Percentiles rank a stretch among this genome's conserved stretches.
Evolutionary conservation across 2,113 vertebrate species (phyloP).

Genomic region (Blennius ocellaris): DNA sequence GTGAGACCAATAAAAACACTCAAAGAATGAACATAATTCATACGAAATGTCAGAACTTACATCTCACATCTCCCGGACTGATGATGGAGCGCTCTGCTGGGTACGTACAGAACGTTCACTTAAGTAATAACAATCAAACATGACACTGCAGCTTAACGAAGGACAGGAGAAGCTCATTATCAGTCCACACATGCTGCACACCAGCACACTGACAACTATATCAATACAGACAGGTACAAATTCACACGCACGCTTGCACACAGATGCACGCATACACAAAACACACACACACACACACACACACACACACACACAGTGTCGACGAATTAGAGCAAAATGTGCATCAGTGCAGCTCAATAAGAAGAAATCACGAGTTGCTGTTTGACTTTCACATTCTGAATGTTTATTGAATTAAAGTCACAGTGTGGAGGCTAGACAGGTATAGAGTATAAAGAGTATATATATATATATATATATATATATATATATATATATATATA

Average conservation of each 20-base stretch:
- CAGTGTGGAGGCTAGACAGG: constrained; percentile 68
- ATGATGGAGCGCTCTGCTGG: neutral
- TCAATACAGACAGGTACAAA: constrained; percentile 1
- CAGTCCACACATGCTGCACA: constrained; percentile 12
- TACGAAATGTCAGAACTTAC: constrained; percentile 13
- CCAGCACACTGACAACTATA: constrained; percentile 16
- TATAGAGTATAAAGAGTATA: constrained; percentile 41
- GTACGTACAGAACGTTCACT: constrained; percentile 15
- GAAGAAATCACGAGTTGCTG: constrained; percentile 70
- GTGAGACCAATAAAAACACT: constrained; percentile 1
- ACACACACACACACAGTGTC: constrained; percentile 13
- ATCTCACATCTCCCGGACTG: constrained; percentile 2
- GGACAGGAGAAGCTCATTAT: neutral
- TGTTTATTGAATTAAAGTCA: constrained; percentile 79
- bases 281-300: neutral
- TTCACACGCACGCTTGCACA: constrained; percentile 12
- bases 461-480: too few relatives aligned
- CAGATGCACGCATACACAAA: constrained; percentile 1
- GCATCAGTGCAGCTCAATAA: constrained; percentile 24
- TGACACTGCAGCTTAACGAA: neutral
- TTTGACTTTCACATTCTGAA: constrained; percentile 70
- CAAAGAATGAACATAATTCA: constrained; percentile 4
- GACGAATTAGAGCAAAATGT: constrained; percentile 11
- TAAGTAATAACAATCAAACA: constrained; percentile 12
- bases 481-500: too few relatives aligned